Conservation (phyloP, 2,888 invertebrate genomes). For the Drosophila helvetica region DNA sequence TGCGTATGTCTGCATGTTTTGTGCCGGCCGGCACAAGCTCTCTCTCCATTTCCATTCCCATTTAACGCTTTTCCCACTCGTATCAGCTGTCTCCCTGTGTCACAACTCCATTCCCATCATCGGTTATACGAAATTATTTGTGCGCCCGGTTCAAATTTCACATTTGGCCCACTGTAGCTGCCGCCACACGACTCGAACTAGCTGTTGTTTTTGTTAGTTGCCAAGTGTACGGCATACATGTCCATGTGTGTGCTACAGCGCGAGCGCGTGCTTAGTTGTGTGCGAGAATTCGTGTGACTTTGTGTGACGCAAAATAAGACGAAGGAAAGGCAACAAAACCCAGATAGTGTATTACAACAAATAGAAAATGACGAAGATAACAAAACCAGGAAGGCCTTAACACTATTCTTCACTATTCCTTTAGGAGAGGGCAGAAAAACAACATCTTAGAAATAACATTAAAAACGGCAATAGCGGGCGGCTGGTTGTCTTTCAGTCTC, state of each 20-base stretch:
- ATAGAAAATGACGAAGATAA: constrained; percentile 1
- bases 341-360: background rate
- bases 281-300: constrained; percentile 17
- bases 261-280: constrained; percentile 5
- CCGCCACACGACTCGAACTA: background rate
- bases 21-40: constrained; percentile 32
- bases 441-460: background rate
- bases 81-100: constrained; percentile 13
- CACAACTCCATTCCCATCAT: constrained; percentile 3
- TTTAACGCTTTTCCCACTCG: constrained; percentile 26
- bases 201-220: constrained; percentile 37
- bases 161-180: constrained; percentile 34
- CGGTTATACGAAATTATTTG: constrained; percentile 7
- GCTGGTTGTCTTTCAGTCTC: constrained; percentile 26
- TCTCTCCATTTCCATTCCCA: constrained; percentile 19
- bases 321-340: constrained; percentile 21
- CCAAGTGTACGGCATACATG: constrained; percentile 32
- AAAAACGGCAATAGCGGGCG: constrained; percentile 48
- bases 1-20: constrained; percentile 6
- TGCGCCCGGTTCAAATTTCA: background rate
- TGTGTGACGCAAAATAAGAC: constrained; percentile 46
- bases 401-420: constrained; percentile 23
- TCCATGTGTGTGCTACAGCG: constrained; percentile 4
- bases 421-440: background rate
- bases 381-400: background rate